Conservation (phyloP, 2,113 vertebrate genomes). For the Oenanthe melanoleuca region DNA sequence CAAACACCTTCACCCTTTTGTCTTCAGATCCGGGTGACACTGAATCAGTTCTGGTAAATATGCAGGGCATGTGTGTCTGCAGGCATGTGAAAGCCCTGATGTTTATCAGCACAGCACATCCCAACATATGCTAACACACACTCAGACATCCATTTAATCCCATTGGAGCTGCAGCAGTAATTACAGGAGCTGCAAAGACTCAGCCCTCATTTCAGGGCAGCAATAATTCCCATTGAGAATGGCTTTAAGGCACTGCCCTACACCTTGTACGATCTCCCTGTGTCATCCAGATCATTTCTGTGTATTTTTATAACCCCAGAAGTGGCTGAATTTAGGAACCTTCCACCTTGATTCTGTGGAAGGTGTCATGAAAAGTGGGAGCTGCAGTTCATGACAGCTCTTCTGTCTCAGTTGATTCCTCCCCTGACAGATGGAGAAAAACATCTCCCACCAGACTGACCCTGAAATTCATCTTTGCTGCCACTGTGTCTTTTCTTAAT, state of each 20-base stretch:
- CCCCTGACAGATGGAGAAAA: neutral
- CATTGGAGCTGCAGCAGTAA: conserved; percentile 2
- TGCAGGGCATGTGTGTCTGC: neutral
- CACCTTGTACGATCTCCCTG: neutral
- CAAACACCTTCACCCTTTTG: neutral
- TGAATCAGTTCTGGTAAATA: neutral
- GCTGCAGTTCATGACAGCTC: neutral
- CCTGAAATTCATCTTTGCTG: conserved; percentile 41
- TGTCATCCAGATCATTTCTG: neutral
- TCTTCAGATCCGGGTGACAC: neutral
- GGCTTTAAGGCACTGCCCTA: neutral
- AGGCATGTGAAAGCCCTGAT: neutral
- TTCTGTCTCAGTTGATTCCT: neutral
- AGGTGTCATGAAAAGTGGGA: neutral
- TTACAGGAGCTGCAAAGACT: neutral
- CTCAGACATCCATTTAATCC: conserved; percentile 15
- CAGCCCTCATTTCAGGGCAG: neutral
- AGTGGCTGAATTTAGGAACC: neutral
- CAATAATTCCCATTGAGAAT: neutral
- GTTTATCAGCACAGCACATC: neutral
- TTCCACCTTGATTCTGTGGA: neutral
- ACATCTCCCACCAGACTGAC: conserved; percentile 6
- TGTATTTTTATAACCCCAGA: neutral
- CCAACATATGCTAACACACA: neutral
- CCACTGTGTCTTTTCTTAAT: conserved; percentile 22